Base-by-base conservation (phyloP, 37 sponge, comb jelly and placozoan genomes). In the Mnemiopsis leidyi region DNA sequence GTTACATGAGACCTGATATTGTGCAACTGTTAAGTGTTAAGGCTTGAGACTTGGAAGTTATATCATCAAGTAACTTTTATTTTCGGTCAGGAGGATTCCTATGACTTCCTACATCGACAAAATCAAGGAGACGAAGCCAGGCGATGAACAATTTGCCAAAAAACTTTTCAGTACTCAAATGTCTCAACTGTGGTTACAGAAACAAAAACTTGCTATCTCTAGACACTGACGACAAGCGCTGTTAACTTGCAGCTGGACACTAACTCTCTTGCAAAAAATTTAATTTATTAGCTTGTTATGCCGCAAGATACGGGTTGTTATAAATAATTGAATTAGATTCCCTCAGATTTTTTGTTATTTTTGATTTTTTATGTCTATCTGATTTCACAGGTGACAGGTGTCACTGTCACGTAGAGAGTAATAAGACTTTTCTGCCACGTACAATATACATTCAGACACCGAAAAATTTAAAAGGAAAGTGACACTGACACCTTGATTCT, bases 161-260 rank as follows among this genome's bases (percentile, higher is more conserved):
- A 26, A 77, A 18, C 1, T 77, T 1, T 16, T 77, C 3, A 77
- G 79, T 18, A 77, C 79, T 26, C 79, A 77, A 20, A 77, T 77
- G 79, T 77, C 79, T 34, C 79, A 77, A 20, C 16, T 77, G 36
- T 77, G 79, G 79, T 32, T 77, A 28, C 79, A 77, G 36, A 77
- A 77, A 77, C 79, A 77, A 34, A 26, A 36, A 32, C 18, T 77
- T 34, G 20, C 34, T 16, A 16, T 77, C 5, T 33, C 79, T 0
- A 77, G 79, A 34, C 61, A 48, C 61, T 48, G 61, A 48, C 61
- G 61, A 48, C 61, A 48, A 5, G 61, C 61, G 9, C 13, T 18
- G 13, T 48, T 5, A 18, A 48, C 61, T 13, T 5, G 61, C 61
- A 48, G 61, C 61, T 48, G 13, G 9, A 13, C 13, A 48, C 61